Conservation (phyloP, 1,140 invertebrate species). For the Centruroides sculpturatus region DNA sequence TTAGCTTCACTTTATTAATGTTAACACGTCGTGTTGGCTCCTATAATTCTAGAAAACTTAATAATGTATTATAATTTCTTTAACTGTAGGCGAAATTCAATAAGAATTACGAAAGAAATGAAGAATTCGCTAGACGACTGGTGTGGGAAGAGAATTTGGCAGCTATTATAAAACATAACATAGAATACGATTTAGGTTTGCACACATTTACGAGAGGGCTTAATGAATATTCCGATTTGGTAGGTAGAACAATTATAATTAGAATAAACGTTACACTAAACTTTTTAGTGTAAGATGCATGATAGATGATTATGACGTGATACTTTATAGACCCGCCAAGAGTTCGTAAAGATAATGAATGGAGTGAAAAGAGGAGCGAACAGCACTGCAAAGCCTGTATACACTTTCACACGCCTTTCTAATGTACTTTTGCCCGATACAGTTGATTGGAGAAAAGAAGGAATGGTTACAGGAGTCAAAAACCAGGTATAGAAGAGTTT, state of each 20-base stretch:
- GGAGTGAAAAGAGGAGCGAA: conserved; percentile 6
- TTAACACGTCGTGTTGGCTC: too few species aligned
- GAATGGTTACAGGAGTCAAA: conserved; percentile 62
- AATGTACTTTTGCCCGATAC: conserved; percentile 50
- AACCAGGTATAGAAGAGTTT: conserved; percentile 50
- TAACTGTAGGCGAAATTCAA: conserved; percentile 1
- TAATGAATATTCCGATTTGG: conserved; percentile 26
- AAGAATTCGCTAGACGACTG: conserved; percentile 11
- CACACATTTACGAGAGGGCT: conserved; percentile 26
- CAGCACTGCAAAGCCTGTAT: background rate
- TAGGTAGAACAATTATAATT: background rate
- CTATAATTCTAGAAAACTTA: too few species aligned
- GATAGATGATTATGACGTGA: too few species aligned
- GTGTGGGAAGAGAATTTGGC: conserved; percentile 13
- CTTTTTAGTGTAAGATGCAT: too few species aligned
- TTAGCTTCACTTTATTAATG: too few species aligned
- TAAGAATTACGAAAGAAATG: conserved; percentile 8
- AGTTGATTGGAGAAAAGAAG: conserved; percentile 76
- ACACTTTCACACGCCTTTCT: conserved; percentile 51
- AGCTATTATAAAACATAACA: conserved; percentile 12
- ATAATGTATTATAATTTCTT: background rate
- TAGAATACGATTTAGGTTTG: conserved; percentile 11
- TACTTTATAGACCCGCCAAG: conserved; percentile 15
- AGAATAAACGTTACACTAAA: background rate
- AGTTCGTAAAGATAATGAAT: conserved; percentile 19